Evolutionary conservation across 2,113 vertebrate species (phyloP), one percentile per base, ranked within the genome.

Genomic region (Gopherus flavomarginatus): DNA sequence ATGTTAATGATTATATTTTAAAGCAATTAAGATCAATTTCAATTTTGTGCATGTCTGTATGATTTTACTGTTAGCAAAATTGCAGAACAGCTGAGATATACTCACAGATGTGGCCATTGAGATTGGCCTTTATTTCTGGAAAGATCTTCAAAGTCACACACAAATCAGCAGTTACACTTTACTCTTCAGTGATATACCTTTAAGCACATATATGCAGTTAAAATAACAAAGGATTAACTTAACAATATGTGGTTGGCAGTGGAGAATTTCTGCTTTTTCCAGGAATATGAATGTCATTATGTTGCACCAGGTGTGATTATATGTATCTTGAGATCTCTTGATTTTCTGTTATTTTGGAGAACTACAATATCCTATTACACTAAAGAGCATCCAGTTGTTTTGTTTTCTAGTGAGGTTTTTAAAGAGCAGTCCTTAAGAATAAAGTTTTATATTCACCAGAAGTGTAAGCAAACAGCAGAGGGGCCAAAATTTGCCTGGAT

Each of bases 371-470:
- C 90, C 27, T 8, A 86, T 65, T 72, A 89, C 81, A 54, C 24
- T 9, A 85, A 95, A 0, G 1, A 47, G 38, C 72, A 94, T 93
- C 85, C 87, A 88, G 47, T 75, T 94, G 89, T 31, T 95, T 92
- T 88, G 6, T 2, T 96, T 97, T 91, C 83, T 88, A 92, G 90
- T 91, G 5, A 0, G 8, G 54, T 4, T 89, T 94, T 97, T 95
- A 92, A 94, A 93, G 81, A 88, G 89, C n/a, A 92, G 50, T 94
- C 47, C 78, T 79, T 84, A 47, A 47, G 17, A 77, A 79, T 59
- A 95, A 42, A 85, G 50, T 88, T 97, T 94, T 95, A 47, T 81
- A 85, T 83, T 95, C 91, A 77, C 92, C 92, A 95, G 93, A 90
- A 79, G 83, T 96, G 83, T 47, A 85, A 78, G 62, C 26, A 91